A percentile compares a stretch with the other conserved stretches of the same genome.
These are phyloP conservation scores for Pagetopsis macropterus DNA, from an alignment of 2,797 vertebrate species.

Conservation along the genomic window DNA sequence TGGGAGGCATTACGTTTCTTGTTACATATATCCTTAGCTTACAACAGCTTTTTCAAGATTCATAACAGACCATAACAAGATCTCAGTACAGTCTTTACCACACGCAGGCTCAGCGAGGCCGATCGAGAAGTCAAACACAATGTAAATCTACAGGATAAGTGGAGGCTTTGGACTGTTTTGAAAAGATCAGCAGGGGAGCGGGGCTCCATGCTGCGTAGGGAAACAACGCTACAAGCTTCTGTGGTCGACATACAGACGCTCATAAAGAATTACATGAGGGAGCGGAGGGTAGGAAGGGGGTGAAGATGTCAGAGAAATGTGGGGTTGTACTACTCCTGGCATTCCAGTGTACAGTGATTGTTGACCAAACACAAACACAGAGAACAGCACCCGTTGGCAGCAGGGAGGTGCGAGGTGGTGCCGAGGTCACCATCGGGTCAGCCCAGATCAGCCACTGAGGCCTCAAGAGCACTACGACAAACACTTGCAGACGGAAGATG, in stretches of 20 bases:
- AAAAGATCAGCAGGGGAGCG: slow-evolving; percentile 72
- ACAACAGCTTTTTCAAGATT: slow-evolving; percentile 34
- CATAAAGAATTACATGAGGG: slow-evolving; percentile 47
- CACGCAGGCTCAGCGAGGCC: slow-evolving; percentile 11
- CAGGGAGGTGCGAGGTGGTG: slow-evolving; percentile 28
- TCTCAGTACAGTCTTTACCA: slow-evolving; percentile 27
- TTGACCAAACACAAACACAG: slow-evolving; percentile 55
- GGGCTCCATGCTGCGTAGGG: slow-evolving; percentile 57
- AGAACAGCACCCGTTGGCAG: slow-evolving; percentile 32
- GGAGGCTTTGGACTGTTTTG: slow-evolving; percentile 52
- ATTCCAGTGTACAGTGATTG: slow-evolving; percentile 21
- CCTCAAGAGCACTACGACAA: neutral
- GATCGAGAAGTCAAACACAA: slow-evolving; percentile 45
- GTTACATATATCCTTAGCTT: slow-evolving; percentile 34
- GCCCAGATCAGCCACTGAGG: neutral
- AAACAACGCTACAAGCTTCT: slow-evolving; percentile 54
- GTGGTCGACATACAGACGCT: slow-evolving; percentile 35
- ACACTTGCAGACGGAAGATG: neutral
- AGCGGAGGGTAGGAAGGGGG: neutral
- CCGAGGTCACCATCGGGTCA: slow-evolving; percentile 43
- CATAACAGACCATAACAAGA: slow-evolving; percentile 40
- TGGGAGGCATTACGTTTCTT: slow-evolving; percentile 34
- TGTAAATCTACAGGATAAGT: slow-evolving; percentile 47
- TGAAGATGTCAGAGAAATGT: slow-evolving; percentile 23
- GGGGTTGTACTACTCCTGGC: neutral